phyloP scores from a whole-genome alignment of 2,113 vertebrate species.

The Chrysochloris asiatica region DNA sequence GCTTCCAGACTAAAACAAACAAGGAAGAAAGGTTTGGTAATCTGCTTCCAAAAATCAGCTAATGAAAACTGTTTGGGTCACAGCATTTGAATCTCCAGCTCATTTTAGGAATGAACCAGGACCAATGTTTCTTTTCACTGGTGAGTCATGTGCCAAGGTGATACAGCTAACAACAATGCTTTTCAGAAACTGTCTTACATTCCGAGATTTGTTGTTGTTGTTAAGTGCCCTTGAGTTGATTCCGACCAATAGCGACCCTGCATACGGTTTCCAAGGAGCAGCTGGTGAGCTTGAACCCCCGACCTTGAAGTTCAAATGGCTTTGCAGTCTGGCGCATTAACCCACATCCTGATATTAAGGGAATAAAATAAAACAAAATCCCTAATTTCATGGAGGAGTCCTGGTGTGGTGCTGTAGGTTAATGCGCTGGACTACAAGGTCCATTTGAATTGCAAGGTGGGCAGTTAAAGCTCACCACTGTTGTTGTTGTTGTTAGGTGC shows the following conservation, averaged over 20 bases:
- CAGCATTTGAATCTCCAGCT: background rate
- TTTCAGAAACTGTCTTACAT: conserved; percentile 28
- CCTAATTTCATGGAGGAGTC: background rate
- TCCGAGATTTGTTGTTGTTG: no score
- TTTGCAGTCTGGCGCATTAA: no score
- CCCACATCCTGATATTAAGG: background rate
- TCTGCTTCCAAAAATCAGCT: background rate
- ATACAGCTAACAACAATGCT: background rate
- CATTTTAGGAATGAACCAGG: background rate
- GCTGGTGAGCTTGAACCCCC: no score
- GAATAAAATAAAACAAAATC: background rate
- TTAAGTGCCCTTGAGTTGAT: no score
- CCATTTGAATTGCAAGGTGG: no score
- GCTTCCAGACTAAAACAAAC: background rate
- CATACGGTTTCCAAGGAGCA: no score
- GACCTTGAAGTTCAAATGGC: no score
- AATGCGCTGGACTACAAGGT: no score
- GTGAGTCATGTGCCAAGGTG: background rate
- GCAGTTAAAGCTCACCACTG: no score
- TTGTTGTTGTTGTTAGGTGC: no score
- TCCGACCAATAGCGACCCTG: no score
- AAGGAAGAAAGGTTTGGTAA: background rate
- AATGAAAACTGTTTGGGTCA: background rate
- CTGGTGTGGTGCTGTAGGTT: no score
- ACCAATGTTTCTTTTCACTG: background rate